Evolutionary conservation across 1,140 invertebrate species (phyloP), one percentile per base, ranked within the genome.

Genomic region (Drosophila persimilis): DNA sequence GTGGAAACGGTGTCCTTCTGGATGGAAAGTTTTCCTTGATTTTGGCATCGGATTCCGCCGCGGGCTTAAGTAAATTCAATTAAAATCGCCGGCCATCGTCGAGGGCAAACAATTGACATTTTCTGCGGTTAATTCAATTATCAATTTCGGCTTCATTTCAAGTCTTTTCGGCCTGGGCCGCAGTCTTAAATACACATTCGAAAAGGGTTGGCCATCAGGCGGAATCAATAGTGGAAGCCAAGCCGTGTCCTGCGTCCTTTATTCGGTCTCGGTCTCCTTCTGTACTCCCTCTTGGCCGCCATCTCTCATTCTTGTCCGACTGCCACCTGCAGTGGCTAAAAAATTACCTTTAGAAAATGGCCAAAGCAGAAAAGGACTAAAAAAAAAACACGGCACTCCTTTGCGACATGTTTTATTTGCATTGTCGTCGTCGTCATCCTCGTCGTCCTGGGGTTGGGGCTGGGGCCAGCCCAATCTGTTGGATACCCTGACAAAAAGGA

Each of bases 21-120:
- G 1, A 1, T 31, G 1, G 1, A 11, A 46, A 63, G 24, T 63
- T 53, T 29, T 9, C n/a, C 35, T 29, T 64, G 48, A 67, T 48
- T 65, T 54, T 17, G 39, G 11, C 35, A 50, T 31, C 44, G 24
- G 3, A 46, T 43, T 17, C 35, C 1, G 77, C 61, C 73, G 54
- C 11, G 24, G 70, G 77, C 81, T 80, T 71, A 80, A 86, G 77
- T 67, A 77, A 86, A 86, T 77, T 74, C 62, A 85, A 85, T 85
- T 81, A 80, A 77, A 80, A 77, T 48, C 66, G 67, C 62, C 73
- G 62, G 45, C 69, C 3, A 35, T 35, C 31, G 31, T 35, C 9
- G 56, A 46, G 51, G 54, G 73, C 81, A 86, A 85, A 77, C 59
- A 85, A 77, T 80, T 61, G 73, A 61, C 57, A 51, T 63, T 85